A percentile compares a stretch with the other conserved stretches of the same genome.
phyloP scores from a whole-genome alignment of 1,140 invertebrate species.

The Drosophila simulans region DNA sequence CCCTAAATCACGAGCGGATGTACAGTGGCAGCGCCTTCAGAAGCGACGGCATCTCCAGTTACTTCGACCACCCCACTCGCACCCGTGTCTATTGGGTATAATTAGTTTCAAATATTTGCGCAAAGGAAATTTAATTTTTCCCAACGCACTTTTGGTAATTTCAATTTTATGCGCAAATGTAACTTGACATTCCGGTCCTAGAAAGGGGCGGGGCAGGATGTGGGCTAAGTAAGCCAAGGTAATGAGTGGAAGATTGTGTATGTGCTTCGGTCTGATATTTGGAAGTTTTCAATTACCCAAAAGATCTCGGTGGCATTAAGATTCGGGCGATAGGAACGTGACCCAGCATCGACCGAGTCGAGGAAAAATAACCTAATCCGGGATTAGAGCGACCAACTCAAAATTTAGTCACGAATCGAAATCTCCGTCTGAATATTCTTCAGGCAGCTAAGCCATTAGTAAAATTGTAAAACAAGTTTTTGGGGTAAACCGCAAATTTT shows the following conservation, averaged over 20 bases:
- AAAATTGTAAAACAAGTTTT: slow-evolving; percentile 59
- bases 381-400: slow-evolving; percentile 25
- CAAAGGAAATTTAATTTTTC: slow-evolving; percentile 75
- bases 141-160: slow-evolving; percentile 66
- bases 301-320: slow-evolving; percentile 39
- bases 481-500: slow-evolving; percentile 39
- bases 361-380: slow-evolving; percentile 21
- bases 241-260: slow-evolving; percentile 31
- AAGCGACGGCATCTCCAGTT: slow-evolving; percentile 12
- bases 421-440: slow-evolving; percentile 17
- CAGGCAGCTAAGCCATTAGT: slow-evolving; percentile 35
- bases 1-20: slow-evolving; percentile 75
- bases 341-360: slow-evolving; percentile 21
- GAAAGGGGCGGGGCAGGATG: slow-evolving; percentile 13
- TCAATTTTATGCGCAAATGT: slow-evolving; percentile 57
- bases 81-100: slow-evolving; percentile 74
- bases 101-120: slow-evolving; percentile 83
- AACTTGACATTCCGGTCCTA: slow-evolving; percentile 39
- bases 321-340: slow-evolving; percentile 44
- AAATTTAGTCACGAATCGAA: slow-evolving; percentile 17
- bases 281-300: slow-evolving; percentile 48
- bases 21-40: slow-evolving; percentile 51
- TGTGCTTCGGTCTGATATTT: slow-evolving; percentile 18
- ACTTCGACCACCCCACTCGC: slow-evolving; percentile 29
- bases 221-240: slow-evolving; percentile 23